Evolutionary conservation across 2,888 invertebrate genomes (phyloP).

Genomic region (Deilephila porcellus): DNA sequence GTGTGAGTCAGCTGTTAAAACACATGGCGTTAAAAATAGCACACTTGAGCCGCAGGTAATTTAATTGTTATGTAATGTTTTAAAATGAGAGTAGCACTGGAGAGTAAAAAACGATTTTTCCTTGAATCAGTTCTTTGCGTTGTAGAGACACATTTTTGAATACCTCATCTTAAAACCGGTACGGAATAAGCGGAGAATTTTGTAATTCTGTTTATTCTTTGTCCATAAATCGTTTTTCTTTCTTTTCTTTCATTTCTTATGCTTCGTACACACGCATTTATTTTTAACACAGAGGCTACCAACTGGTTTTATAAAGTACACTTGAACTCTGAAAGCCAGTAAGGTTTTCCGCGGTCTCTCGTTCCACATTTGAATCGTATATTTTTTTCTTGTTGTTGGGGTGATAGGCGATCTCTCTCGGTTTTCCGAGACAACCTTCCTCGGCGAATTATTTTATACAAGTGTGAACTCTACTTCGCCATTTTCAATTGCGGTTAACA

Average conservation of each 20-base stretch:
- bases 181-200: slow-evolving; percentile 12
- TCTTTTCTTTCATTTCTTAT: too few relatives aligned
- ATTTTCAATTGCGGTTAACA: neutral
- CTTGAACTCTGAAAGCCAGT: neutral
- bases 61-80: neutral
- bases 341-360: slow-evolving; percentile 1
- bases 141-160: slow-evolving; percentile 7
- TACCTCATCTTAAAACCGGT: neutral
- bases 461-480: neutral
- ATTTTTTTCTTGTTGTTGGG: neutral
- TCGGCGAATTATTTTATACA: neutral
- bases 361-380: neutral
- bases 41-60: neutral
- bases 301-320: slow-evolving; percentile 1
- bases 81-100: neutral
- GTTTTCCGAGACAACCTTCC: neutral
- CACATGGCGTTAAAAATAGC: neutral
- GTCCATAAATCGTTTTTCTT: too few relatives aligned
- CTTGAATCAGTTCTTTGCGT: neutral
- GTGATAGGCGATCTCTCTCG: neutral
- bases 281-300: slow-evolving; percentile 11
- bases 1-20: slow-evolving; percentile 3
- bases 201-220: slow-evolving; percentile 13
- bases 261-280: slow-evolving; percentile 4
- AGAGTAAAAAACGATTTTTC: neutral